Evolutionary conservation across 1,140 invertebrate species (phyloP), one percentile per base, ranked within the genome.

Genomic region (Lasaia peninsularis): DNA sequence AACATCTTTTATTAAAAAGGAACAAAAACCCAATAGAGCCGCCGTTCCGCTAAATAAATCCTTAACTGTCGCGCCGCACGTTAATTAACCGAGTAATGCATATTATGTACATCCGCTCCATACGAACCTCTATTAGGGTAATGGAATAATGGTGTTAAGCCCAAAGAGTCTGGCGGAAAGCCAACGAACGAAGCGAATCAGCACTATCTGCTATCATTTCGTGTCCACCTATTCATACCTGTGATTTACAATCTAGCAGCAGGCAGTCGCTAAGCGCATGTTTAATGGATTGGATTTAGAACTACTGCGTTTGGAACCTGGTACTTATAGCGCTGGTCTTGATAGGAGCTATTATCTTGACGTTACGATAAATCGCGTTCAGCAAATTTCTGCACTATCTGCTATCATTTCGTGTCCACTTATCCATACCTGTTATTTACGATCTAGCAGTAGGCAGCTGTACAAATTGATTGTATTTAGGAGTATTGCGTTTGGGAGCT

Each of bases 101-200:
- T 60, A 60, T 57, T 50, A 64, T 60, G 60, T 62, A 52, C 58
- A 65, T 69, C 63, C 64, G 65, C 55, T 67, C 59, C 61, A 65
- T 63, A 71, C 64, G 64, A 60, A 65, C 63, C 55, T 65, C 60
- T 74, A 71, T 71, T 71, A 71, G 64, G 62, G 71, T 74, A 74
- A 74, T 74, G 67, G 69, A 74, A 71, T 74, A 71, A 56, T 69
- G 67, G 65, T 69, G 73, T 76, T 65, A 69, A 66, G 68, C 68
- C 60, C 67, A 69, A 73, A 71, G 71, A 76, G 73, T 66, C 73
- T 76, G 73, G 73, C 73, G 56, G 44, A 21, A 44, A 59, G 62
- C 62, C 62, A 64, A 37, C 51, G n/a, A 48, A 52, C 49, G 54
- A 53, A 57, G 59, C 59, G 52, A 52, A 64, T 56, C 57, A 58